Evolutionary conservation across 2,113 vertebrate species (phyloP).

Genomic region (Thunnus thynnus): DNA sequence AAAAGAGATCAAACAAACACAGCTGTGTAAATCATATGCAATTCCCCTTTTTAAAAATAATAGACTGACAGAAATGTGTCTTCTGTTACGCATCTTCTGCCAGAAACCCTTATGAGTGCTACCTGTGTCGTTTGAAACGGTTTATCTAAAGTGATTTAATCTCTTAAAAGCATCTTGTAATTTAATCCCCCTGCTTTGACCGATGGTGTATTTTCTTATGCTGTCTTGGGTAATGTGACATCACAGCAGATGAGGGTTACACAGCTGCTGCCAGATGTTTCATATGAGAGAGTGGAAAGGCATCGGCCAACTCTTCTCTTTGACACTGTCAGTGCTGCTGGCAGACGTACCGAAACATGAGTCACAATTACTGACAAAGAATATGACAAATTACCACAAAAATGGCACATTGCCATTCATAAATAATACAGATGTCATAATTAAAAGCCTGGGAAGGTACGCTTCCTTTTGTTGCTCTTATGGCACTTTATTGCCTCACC

Average conservation of each 20-base stretch:
- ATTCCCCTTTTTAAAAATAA: too few relatives aligned
- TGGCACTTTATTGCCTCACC: neutral
- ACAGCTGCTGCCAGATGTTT: constrained; percentile 19
- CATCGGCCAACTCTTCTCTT: neutral
- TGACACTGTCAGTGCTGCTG: neutral
- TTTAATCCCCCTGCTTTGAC: neutral
- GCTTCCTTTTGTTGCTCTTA: neutral
- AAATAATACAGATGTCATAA: neutral
- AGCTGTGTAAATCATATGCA: neutral
- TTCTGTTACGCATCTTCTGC: neutral
- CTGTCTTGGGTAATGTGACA: neutral
- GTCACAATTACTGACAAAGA: neutral
- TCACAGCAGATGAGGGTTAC: neutral
- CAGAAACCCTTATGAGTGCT: too few relatives aligned
- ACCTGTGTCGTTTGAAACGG: neutral
- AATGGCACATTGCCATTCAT: too few relatives aligned
- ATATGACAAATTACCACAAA: too few relatives aligned
- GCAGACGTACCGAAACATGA: too few relatives aligned
- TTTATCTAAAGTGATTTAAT: neutral
- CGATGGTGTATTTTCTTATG: neutral
- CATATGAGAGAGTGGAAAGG: neutral
- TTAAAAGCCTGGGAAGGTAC: neutral
- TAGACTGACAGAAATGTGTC: neutral
- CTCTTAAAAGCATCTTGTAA: neutral
- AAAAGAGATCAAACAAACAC: constrained; percentile 2